Base-by-base conservation (phyloP, 2,797 vertebrate species). In the Anguilla pacifica region DNA sequence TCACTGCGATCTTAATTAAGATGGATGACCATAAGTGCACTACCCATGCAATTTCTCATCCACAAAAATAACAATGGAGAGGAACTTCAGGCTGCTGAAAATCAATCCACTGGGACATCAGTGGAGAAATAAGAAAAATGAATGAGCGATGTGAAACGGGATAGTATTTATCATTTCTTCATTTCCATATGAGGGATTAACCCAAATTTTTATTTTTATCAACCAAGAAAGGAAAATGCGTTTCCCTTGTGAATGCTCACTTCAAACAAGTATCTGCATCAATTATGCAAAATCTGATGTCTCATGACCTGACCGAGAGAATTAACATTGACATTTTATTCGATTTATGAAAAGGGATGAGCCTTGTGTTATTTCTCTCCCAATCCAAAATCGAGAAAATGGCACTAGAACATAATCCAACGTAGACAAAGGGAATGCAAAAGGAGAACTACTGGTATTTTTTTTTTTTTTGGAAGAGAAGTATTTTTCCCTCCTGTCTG, bases 61-160 rank as follows among this genome's bases (percentile, higher is more conserved):
- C 51, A 61, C 74, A 11, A 25, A 81, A 86, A 85, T 55, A 86
- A 70, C 77, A 86, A 82, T 55, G 49, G 49, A 70, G 77, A 70
- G 46, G 84, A 86, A 77, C 46, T 51, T 35, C 28, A 70, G 87
- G 87, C 87, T 25, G 46, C 19, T 13, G 74, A 61, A 51, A 61
- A 57, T 53, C 86, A 88, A 86, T 81, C 83, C 89, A 87, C 86
- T 57, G 61, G 85, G 64, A 87, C 84, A 74, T 74, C 87, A 70
- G 72, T 9, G 25, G 86, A 79, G 55, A 83, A 82, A 82, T 61
- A 79, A 87, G 25, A 43, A 83, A 19, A 25, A 79, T 46, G 35
- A 79, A 46, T 79, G 74, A 79, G 15, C 43, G 35, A 79, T 79
- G 39, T 46, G 15, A 2, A 2, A 28, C 74, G 3, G 74, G 39